phyloP scores from a whole-genome alignment of 1,140 invertebrate species.

The Lordiphosa mommai region DNA sequence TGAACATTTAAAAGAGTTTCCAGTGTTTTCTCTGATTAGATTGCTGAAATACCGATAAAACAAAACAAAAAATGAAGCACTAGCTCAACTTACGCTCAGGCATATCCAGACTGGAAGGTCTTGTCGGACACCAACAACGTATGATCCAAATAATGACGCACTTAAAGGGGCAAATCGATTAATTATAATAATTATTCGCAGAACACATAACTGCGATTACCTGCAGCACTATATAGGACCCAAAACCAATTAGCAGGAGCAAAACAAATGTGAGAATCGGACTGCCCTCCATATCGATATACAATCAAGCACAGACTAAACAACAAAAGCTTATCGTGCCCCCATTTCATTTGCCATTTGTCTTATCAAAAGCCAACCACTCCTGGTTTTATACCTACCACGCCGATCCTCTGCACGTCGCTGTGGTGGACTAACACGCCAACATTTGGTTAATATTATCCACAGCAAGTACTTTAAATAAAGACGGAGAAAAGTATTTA shows the following conservation, averaged over 20 bases:
- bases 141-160: conserved; percentile 47
- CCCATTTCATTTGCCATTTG: conserved; percentile 28
- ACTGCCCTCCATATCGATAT: conserved; percentile 41
- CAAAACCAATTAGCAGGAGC: conserved; percentile 38
- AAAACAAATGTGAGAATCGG: conserved; percentile 30
- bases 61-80: not conserved
- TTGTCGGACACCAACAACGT: conserved; percentile 24
- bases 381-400: conserved; percentile 45
- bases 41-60: conserved; percentile 4
- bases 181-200: not conserved
- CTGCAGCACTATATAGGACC: conserved; percentile 42
- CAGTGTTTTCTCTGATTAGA: conserved; percentile 1
- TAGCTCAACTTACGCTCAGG: not conserved
- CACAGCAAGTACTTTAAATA: conserved; percentile 22
- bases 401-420: not conserved
- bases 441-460: conserved; percentile 8
- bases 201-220: conserved; percentile 14
- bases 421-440: not conserved
- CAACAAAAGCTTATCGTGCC: conserved; percentile 26
- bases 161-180: conserved; percentile 11
- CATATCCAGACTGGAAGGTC: conserved; percentile 5
- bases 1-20: conserved; percentile 2
- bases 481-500: not conserved
- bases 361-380: conserved; percentile 40
- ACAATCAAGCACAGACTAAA: conserved; percentile 47